phyloP scores from a whole-genome alignment of 2,888 invertebrate species.

The Deilephila elpenor region DNA sequence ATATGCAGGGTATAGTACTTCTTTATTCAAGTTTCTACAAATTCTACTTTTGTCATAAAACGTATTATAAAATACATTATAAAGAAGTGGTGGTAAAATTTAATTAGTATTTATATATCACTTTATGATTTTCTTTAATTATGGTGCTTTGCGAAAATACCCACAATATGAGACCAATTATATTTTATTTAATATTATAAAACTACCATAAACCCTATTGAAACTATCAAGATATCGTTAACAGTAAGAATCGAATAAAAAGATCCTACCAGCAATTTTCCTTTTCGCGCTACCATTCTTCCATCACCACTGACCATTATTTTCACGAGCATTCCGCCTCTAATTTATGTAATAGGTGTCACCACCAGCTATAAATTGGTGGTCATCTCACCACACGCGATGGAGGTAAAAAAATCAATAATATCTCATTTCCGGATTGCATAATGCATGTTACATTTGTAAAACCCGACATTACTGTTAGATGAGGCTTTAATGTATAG shows the following conservation, averaged over 20 bases:
- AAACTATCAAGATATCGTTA: background rate
- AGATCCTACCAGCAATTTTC: background rate
- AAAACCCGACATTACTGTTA: background rate
- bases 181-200: too few relatives aligned
- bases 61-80: too few relatives aligned
- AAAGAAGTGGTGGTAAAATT: too few relatives aligned
- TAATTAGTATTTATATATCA: too few relatives aligned
- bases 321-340: conserved; percentile 49
- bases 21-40: too few relatives aligned
- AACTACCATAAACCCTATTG: too few relatives aligned
- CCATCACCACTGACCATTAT: conserved; percentile 58
- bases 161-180: too few relatives aligned
- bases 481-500: background rate
- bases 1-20: too few relatives aligned
- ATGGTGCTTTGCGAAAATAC: too few relatives aligned
- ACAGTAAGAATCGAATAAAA: background rate
- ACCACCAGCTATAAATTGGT: conserved; percentile 60
- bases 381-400: conserved; percentile 45
- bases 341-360: conserved; percentile 67
- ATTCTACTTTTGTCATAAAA: too few relatives aligned
- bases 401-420: conserved; percentile 31
- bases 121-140: too few relatives aligned
- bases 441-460: conserved; percentile 23
- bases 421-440: conserved; percentile 18
- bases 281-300: conserved; percentile 46